phyloP scores from a whole-genome alignment of 2,888 invertebrate genomes.

The Sympetrum striolatum region DNA sequence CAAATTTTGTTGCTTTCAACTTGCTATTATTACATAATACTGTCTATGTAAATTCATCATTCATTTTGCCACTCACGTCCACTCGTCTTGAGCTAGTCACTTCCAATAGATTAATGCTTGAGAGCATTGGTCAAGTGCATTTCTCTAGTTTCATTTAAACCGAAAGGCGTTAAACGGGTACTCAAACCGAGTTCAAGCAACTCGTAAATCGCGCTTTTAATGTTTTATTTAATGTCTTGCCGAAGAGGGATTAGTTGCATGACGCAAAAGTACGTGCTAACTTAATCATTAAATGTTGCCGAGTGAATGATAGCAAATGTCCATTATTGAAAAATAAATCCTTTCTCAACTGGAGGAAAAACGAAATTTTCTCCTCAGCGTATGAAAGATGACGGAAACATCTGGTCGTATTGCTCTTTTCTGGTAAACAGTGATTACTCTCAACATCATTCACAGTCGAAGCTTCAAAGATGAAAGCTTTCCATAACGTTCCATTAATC shows the following conservation, averaged over 20 bases:
- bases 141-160: neutral
- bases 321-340: neutral
- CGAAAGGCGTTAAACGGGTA: neutral
- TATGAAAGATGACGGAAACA: neutral
- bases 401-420: neutral
- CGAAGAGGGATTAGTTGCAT: neutral
- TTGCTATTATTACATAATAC: neutral
- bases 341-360: neutral
- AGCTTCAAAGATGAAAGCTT: neutral
- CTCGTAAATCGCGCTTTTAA: constrained; percentile 7
- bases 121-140: neutral
- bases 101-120: neutral
- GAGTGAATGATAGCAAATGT: constrained; percentile 4
- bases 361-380: neutral
- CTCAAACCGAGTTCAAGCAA: neutral
- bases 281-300: neutral
- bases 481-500: too few relatives aligned
- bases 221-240: neutral
- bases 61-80: neutral
- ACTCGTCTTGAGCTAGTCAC: neutral
- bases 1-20: too few relatives aligned
- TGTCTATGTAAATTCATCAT: neutral
- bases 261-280: neutral
- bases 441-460: neutral
- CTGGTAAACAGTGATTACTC: neutral